These are phyloP conservation scores for Gymnodraco acuticeps DNA, from an alignment of 2,797 vertebrate genomes.

Conservation along the genomic window DNA sequence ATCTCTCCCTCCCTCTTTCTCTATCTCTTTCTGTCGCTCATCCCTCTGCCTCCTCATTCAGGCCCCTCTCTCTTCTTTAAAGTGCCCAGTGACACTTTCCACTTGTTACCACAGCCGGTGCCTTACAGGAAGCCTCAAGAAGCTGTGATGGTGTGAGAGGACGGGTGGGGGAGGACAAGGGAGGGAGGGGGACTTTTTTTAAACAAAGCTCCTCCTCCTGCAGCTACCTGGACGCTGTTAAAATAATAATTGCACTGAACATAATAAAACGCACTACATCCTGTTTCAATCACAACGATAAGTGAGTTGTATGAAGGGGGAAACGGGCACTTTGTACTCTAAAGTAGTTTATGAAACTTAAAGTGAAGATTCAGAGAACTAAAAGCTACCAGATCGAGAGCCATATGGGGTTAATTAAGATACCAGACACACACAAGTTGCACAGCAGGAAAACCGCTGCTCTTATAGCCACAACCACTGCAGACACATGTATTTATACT, in stretches of 20 bases:
- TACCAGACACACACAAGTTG: constrained; percentile 6
- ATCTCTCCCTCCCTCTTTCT: constrained; percentile 16
- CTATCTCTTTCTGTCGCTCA: constrained; percentile 42
- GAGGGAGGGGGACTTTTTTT: neutral
- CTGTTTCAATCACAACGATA: constrained; percentile 67
- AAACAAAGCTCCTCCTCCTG: constrained; percentile 25
- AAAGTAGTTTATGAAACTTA: constrained; percentile 74
- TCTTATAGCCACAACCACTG: constrained; percentile 57
- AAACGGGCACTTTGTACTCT: constrained; percentile 29
- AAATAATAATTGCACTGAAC: constrained; percentile 54
- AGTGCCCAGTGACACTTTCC: constrained; percentile 77
- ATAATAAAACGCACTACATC: constrained; percentile 67
- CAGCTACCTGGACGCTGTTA: constrained; percentile 46
- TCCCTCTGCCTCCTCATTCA: constrained; percentile 51
- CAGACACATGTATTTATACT: neutral
- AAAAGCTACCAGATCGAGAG: constrained; percentile 60
- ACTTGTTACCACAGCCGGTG: constrained; percentile 63
- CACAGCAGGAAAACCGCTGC: constrained; percentile 49
- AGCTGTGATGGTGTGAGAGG: constrained; percentile 56
- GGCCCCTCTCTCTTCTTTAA: constrained; percentile 42
- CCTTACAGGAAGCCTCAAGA: constrained; percentile 70
- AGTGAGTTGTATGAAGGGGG: constrained; percentile 43
- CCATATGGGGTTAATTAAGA: constrained; percentile 26
- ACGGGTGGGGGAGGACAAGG: constrained; percentile 7
- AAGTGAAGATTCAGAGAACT: constrained; percentile 47